Conservation (phyloP, 2,888 invertebrate species). For the Mylabris sibirica region DNA sequence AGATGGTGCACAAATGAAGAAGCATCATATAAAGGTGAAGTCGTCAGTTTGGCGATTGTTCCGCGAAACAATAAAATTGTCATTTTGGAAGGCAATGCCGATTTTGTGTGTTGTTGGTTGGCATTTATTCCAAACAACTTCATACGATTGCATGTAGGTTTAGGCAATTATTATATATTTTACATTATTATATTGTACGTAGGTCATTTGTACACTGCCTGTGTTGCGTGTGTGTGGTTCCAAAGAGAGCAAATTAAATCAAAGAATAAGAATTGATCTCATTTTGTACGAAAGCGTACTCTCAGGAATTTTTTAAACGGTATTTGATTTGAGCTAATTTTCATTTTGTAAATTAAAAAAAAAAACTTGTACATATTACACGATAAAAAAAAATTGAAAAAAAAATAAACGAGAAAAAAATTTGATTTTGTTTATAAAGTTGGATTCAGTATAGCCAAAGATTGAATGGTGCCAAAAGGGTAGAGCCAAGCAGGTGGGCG, state of each 20-base stretch:
- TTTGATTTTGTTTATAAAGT: constrained; percentile 42
- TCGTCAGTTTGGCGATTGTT: constrained; percentile 13
- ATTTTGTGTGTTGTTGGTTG: constrained; percentile 70
- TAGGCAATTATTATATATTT: constrained; percentile 36
- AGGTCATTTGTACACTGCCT: constrained; percentile 47
- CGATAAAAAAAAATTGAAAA: constrained; percentile 16
- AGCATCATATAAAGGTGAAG: constrained; percentile 13
- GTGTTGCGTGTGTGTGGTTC: constrained; percentile 54
- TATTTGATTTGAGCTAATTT: constrained; percentile 45
- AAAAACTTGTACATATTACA: constrained; percentile 43
- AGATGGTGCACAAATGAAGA: constrained; percentile 20
- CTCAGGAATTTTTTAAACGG: constrained; percentile 59
- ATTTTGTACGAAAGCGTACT: constrained; percentile 52
- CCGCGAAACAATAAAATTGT: constrained; percentile 12
- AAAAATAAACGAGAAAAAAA: constrained; percentile 29
- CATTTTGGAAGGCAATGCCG: constrained; percentile 63
- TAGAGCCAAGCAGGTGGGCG: constrained; percentile 48
- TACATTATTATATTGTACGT: constrained; percentile 46
- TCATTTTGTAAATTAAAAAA: constrained; percentile 48
- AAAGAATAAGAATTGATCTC: constrained; percentile 62
- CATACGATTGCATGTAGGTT: constrained; percentile 60
- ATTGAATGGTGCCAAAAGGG: constrained; percentile 55
- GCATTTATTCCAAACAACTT: constrained; percentile 64
- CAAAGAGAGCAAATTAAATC: constrained; percentile 61
- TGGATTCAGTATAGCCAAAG: constrained; percentile 61